Base-by-base conservation (phyloP, 2,797 vertebrate genomes). In the Rhinogobio ventralis region DNA sequence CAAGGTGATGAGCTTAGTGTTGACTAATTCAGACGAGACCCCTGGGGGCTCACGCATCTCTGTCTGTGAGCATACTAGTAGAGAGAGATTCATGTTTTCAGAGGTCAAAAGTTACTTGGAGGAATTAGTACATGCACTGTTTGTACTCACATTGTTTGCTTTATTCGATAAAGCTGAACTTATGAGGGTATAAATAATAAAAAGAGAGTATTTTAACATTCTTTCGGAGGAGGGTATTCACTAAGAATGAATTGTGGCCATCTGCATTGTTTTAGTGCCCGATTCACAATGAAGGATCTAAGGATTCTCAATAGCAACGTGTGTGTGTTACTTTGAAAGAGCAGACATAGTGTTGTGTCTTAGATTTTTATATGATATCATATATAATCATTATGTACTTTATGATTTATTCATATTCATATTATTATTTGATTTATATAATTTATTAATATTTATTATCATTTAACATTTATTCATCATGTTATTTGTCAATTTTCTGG, bases 81-180 rank as follows among this genome's bases (percentile, higher is more conserved):
- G 28, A 67, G 20, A 67, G 25, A 67, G 45, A 79, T 28, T 23
- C 42, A 23, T 17, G 62, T 53, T 67, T 45, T 67, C 20, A 36
- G 62, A 79, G 78, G 78, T 25, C 78, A 79, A 49, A 79, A 79
- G 42, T 79, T 62, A 60, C 62, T 60, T 62, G 45, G 36, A 62
- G 36, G 28, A 45, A 79, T 79, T 79, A 36, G 77, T 51, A 11
- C 1, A 4, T 79, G 42, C 19, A 20, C 77, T 79, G 76, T 42
- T 14, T 28, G 25, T 66, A 8, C 60, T 28, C 60, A 20, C 45
- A 66, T 49, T 28, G 62, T 66, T 79, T 79, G 67, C 60, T 79
- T 42, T 23, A 53, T 30, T 14, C 3, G 28, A 13, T 49, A 66
- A 79, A 64, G 5, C n/a, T 11, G 4, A 60, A 17, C 5, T 28